These are phyloP conservation scores for Xestia sexstrigata DNA, from an alignment of 2,888 invertebrate species.

Conservation along the genomic window DNA sequence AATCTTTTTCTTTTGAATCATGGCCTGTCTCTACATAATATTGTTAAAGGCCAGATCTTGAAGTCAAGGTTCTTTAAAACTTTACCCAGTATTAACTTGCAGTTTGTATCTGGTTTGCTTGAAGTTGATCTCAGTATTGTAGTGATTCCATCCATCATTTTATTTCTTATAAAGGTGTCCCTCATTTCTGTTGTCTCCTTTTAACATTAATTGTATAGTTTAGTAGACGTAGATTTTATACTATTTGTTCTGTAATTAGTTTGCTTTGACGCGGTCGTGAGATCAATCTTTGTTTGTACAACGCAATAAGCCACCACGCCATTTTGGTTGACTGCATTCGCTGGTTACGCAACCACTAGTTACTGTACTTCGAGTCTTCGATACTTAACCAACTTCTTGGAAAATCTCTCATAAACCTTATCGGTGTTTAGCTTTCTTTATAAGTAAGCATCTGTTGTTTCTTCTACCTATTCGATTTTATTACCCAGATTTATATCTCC, in stretches of 20 bases:
- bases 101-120: constrained; percentile 1
- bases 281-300: constrained; percentile 74
- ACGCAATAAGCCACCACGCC: constrained; percentile 69
- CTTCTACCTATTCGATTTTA: constrained; percentile 30
- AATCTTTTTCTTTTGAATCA: constrained; percentile 2
- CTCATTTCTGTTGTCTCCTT: background rate
- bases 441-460: constrained; percentile 41
- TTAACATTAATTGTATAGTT: background rate
- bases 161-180: background rate
- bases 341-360: constrained; percentile 64
- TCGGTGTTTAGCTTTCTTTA: constrained; percentile 45
- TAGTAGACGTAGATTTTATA: background rate
- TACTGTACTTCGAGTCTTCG: constrained; percentile 34
- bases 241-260: constrained; percentile 60
- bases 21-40: background rate
- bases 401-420: constrained; percentile 50
- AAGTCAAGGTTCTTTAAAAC: background rate
- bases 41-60: constrained; percentile 1
- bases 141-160: background rate
- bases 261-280: constrained; percentile 70
- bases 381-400: constrained; percentile 35
- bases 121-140: background rate
- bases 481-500: constrained; percentile 30
- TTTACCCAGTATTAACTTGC: background rate
- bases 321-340: constrained; percentile 70